A percentile compares a stretch with the other conserved stretches of the same genome.
Conservation (phyloP, 2,113 vertebrate species). For the Eurypyga helias region DNA sequence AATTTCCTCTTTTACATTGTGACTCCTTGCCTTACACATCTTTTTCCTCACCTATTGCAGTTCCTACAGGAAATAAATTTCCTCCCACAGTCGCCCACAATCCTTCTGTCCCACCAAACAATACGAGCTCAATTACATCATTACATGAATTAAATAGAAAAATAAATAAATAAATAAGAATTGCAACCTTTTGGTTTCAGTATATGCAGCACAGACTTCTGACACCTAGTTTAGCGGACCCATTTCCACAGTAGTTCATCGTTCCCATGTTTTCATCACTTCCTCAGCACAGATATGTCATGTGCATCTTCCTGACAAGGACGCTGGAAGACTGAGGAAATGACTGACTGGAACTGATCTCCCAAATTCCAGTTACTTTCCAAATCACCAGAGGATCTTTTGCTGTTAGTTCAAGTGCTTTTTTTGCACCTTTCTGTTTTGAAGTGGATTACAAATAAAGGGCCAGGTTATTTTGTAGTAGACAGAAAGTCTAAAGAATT, state of each 20-base stretch:
- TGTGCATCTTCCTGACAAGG: not conserved
- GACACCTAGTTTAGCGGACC: not conserved
- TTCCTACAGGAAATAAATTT: slow-evolving; percentile 68
- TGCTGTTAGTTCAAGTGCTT: not conserved
- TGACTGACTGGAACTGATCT: not conserved
- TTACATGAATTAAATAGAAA: not conserved
- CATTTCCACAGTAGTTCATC: not conserved
- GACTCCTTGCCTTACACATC: slow-evolving; percentile 47
- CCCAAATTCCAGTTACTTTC: not conserved
- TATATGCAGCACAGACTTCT: not conserved
- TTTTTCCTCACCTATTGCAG: slow-evolving; percentile 57
- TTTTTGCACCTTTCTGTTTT: not conserved
- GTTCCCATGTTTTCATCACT: not conserved
- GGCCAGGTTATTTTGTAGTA: not conserved
- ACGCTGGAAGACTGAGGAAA: not conserved
- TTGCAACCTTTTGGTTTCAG: not conserved
- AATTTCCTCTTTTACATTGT: slow-evolving; percentile 43
- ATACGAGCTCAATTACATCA: slow-evolving; percentile 14
- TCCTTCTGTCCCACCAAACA: slow-evolving; percentile 74
- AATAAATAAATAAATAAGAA: not conserved
- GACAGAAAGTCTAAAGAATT: not conserved
- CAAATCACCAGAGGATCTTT: not conserved
- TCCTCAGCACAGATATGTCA: not conserved
- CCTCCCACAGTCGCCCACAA: slow-evolving; percentile 70
- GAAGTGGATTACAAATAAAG: not conserved